Conservation (phyloP, 2,113 vertebrate genomes). For the Poeciliopsis prolifica region DNA sequence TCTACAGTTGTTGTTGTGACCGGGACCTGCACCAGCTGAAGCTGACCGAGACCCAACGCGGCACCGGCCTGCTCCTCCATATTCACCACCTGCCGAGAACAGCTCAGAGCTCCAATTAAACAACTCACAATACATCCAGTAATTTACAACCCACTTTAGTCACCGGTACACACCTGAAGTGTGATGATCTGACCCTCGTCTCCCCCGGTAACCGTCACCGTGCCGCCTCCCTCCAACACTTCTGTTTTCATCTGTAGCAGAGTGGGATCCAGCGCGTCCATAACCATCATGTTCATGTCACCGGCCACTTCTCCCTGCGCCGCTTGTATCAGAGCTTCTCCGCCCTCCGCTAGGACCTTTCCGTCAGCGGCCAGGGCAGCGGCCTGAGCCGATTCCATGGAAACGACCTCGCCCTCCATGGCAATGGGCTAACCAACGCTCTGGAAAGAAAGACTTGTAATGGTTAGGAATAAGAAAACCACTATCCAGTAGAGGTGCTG, state of each 20-base stretch:
- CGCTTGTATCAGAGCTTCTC: slow-evolving; percentile 57
- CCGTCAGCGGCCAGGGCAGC: slow-evolving; percentile 42
- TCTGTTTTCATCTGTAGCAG: slow-evolving; percentile 98
- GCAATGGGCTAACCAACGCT: slow-evolving; percentile 27
- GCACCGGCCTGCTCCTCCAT: slow-evolving; percentile 95
- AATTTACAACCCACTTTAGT: not conserved
- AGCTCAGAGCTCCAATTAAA: not conserved
- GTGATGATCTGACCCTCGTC: slow-evolving; percentile 99
- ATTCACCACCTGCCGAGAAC: slow-evolving; percentile 87
- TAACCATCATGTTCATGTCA: slow-evolving; percentile 94
- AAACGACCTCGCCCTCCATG: slow-evolving; percentile 72
- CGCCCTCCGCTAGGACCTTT: slow-evolving; percentile 56
- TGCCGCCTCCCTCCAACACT: slow-evolving; percentile 73
- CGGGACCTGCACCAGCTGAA: slow-evolving; percentile 96
- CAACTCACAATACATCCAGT: not conserved
- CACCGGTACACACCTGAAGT: slow-evolving; percentile 73
- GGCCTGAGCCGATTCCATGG: slow-evolving; percentile 62
- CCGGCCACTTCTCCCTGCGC: slow-evolving; percentile 62
- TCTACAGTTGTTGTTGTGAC: slow-evolving; percentile 92
- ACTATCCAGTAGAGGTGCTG: not conserved
- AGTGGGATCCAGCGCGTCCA: slow-evolving; percentile 93
- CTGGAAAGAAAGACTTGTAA: not conserved
- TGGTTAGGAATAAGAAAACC: not conserved
- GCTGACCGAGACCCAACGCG: slow-evolving; percentile 90
- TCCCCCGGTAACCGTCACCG: slow-evolving; percentile 70